Percentiles rank a stretch among this genome's conserved stretches.
phyloP scores from a whole-genome alignment of 2,797 vertebrate genomes.

The Rallus crepitans region DNA sequence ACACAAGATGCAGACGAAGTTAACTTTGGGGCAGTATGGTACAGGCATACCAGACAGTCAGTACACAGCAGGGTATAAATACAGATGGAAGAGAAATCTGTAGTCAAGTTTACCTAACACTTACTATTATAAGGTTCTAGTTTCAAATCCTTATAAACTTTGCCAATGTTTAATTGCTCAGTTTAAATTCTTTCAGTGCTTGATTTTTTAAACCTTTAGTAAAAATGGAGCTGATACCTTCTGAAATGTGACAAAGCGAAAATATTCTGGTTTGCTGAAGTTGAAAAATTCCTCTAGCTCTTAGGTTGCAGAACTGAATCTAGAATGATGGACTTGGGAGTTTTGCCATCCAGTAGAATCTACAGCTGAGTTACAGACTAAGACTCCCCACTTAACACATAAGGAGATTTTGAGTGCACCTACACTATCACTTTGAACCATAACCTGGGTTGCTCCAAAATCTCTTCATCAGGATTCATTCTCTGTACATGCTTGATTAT shows the following conservation, averaged over 20 bases:
- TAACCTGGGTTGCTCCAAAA: neutral
- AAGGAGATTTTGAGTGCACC: neutral
- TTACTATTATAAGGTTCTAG: neutral
- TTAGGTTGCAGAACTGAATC: neutral
- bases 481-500: neutral
- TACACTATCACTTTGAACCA: neutral
- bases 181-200: neutral
- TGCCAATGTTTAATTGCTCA: neutral
- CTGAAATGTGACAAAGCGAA: neutral
- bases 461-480: neutral
- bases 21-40: neutral
- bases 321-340: neutral
- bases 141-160: neutral
- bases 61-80: conserved; percentile 6
- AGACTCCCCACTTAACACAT: neutral
- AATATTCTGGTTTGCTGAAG: neutral
- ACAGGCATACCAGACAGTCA: neutral
- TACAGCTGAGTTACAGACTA: neutral
- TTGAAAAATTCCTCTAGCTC: neutral
- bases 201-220: neutral
- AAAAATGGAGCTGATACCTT: neutral
- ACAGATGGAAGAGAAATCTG: conserved; percentile 50
- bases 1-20: neutral
- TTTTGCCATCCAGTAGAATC: neutral
- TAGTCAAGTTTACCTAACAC: neutral